Evolutionary conservation across 1,140 invertebrate genomes (phyloP).

Genomic region (Chironomus striatipennis): DNA sequence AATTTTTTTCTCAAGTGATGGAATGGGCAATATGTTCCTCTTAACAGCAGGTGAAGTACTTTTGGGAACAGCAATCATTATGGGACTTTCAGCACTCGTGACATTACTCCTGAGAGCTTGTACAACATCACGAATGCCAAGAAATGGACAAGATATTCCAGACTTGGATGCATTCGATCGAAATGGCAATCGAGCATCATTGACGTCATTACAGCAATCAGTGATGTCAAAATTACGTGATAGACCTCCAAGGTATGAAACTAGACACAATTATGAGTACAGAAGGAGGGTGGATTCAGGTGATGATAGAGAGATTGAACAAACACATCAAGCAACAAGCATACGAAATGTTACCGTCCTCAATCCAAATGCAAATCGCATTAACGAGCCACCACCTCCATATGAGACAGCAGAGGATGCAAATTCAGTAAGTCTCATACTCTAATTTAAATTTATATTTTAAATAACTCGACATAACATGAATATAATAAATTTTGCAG

Average conservation of each 20-base stretch:
- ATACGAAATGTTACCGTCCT: neutral
- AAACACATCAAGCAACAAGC: neutral
- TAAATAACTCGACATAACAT: neutral
- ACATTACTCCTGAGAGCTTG: neutral
- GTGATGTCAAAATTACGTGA: slow-evolving; percentile 25
- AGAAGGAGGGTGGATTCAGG: neutral
- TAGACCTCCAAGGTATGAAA: slow-evolving; percentile 26
- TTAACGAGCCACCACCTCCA: neutral
- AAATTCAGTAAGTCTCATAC: neutral
- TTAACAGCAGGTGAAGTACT: neutral
- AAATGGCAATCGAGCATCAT: slow-evolving; percentile 16
- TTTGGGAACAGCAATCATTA: neutral
- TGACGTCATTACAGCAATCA: slow-evolving; percentile 24
- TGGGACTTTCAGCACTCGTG: neutral
- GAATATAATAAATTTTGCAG: neutral
- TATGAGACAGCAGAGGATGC: neutral
- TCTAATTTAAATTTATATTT: neutral
- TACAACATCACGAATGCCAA: neutral
- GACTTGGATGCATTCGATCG: neutral
- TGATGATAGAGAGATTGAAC: neutral
- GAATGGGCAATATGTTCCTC: neutral
- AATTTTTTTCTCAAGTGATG: neutral
- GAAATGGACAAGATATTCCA: neutral
- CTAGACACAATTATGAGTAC: neutral
- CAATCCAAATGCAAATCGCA: neutral